A percentile compares a stretch with the other conserved stretches of the same genome.
Conservation (phyloP, 2,113 vertebrate genomes). For the Furnarius figulus region DNA sequence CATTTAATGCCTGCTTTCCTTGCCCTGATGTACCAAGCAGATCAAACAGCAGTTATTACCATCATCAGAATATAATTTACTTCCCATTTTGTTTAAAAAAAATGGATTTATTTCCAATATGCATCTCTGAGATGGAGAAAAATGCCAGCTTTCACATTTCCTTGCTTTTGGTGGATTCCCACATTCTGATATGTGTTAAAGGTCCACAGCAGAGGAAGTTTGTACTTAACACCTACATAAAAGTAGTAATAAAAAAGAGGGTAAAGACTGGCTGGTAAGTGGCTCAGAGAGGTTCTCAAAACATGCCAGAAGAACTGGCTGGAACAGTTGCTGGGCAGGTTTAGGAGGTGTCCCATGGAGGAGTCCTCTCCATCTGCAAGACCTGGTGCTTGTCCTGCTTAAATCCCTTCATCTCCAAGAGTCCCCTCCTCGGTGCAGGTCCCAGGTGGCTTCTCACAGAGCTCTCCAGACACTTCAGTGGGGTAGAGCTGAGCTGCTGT, state of each 20-base stretch:
- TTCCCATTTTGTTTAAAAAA: neutral
- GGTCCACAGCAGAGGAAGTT: neutral
- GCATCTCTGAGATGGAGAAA: neutral
- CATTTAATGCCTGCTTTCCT: neutral
- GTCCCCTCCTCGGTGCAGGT: neutral
- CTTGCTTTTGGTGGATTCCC: neutral
- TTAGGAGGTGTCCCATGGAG: neutral
- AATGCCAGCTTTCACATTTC: neutral
- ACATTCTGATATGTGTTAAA: fast-evolving
- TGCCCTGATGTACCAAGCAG: neutral
- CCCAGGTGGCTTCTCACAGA: neutral
- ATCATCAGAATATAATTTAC: neutral
- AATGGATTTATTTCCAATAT: neutral
- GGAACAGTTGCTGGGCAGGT: neutral
- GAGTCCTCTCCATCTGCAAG: neutral
- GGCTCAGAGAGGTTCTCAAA: neutral
- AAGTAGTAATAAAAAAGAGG: neutral
- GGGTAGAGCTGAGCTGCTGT: neutral
- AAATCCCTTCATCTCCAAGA: neutral
- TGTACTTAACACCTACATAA: neutral
- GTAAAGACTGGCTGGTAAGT: neutral
- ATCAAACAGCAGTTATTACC: neutral
- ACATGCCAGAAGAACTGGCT: neutral
- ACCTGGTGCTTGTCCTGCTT: neutral
- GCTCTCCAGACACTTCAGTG: neutral